These are phyloP conservation scores for Drosophila mojavensis DNA, from an alignment of 1,140 invertebrate genomes.

Conservation along the genomic window DNA sequence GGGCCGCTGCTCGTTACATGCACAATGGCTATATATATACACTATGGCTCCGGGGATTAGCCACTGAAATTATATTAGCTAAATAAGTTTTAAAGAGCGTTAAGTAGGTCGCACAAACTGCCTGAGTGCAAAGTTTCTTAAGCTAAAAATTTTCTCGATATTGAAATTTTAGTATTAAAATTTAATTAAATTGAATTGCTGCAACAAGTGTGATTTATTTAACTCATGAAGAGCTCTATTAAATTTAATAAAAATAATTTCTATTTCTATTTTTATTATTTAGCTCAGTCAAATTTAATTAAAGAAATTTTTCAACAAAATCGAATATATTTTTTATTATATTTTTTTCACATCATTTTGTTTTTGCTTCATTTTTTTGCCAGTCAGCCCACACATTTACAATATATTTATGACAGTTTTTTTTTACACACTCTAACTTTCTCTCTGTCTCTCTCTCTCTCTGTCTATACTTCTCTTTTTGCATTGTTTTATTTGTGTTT, in stretches of 20 bases:
- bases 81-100: not conserved
- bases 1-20: constrained; percentile 24
- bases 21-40: constrained; percentile 1
- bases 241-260: too few relatives aligned
- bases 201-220: too few relatives aligned
- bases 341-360: too few relatives aligned
- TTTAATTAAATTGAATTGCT: too few relatives aligned
- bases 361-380: too few relatives aligned
- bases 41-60: not conserved
- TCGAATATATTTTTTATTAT: too few relatives aligned
- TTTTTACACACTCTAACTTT: not conserved
- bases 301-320: too few relatives aligned
- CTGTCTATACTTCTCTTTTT: not conserved
- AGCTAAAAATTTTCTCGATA: too few relatives aligned
- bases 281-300: too few relatives aligned
- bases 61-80: not conserved
- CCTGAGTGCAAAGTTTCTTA: not conserved
- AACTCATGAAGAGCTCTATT: too few relatives aligned
- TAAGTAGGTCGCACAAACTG: not conserved
- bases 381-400: not conserved
- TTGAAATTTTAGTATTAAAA: too few relatives aligned
- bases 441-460: not conserved
- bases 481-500: constrained; percentile 51
- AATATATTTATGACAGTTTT: constrained; percentile 13
- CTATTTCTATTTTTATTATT: constrained; percentile 2